Conservation (phyloP, 2,797 vertebrate species). For the Ctenopoma kingsleyae region DNA sequence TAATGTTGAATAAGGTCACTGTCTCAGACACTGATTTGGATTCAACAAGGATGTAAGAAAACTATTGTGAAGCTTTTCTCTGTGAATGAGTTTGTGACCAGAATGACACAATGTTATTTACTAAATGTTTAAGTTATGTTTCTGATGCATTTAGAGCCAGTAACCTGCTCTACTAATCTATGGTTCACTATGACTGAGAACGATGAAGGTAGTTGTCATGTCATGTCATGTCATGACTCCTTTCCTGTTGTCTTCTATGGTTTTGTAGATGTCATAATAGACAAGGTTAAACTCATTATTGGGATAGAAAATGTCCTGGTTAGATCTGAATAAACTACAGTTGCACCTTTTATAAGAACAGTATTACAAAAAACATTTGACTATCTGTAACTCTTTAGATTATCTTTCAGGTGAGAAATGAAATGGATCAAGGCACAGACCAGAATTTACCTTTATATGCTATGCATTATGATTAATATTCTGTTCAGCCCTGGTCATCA, state of each 20-base stretch:
- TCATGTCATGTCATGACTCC: background rate
- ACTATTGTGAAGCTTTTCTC: background rate
- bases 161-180: background rate
- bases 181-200: background rate
- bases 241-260: background rate
- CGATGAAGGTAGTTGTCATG: background rate
- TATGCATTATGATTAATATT: slow-evolving; percentile 3
- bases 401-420: too few relatives aligned
- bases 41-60: slow-evolving; percentile 3
- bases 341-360: background rate
- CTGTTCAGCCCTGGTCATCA: background rate
- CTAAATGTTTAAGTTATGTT: background rate
- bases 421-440: too few relatives aligned
- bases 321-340: background rate
- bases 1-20: too few relatives aligned
- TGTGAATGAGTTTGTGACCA: slow-evolving; percentile 7
- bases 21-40: background rate
- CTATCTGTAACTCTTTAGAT: too few relatives aligned
- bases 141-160: slow-evolving; percentile 11
- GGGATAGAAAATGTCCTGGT: background rate
- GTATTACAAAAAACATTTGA: background rate
- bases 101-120: background rate
- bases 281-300: background rate
- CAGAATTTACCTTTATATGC: background rate
- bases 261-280: background rate